Evolutionary conservation across 37 sponge, comb jelly and placozoan species (phyloP), one percentile per base, ranked within the genome.

Genomic region (Petrosia ficiformis): DNA sequence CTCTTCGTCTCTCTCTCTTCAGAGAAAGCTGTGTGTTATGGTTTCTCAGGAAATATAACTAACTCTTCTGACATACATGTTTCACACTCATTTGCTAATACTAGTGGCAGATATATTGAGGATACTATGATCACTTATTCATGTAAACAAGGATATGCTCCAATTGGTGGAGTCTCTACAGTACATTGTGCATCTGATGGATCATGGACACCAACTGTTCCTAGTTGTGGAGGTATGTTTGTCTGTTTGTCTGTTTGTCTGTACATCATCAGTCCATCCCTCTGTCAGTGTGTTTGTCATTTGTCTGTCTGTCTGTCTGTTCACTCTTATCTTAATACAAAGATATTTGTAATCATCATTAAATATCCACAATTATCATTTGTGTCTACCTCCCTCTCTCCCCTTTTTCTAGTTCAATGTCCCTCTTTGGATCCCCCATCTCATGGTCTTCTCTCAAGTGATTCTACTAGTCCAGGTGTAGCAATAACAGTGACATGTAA

Each of bases 191-290:
- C 2, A 19, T 0, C 39, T 39, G 4, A 5, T 48, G 82, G 82
- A 24, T 36, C 30, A 3, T 82, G 82, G 82, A 0, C 33, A 14
- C 82, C 75, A 22, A 28, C 39, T 30, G 36, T 37, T 26, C 82
- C 82, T 1, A 42, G 24, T 21, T 82, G 82, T 74, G 39, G 22
- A 4, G 59, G 82, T 82, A 73, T n/a, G 82, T 80, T 2, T 32
- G 32, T 58, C 3, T 10, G 37, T n/a, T n/a, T n/a, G n/a, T n/a
- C n/a, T n/a, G n/a, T n/a, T n/a, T n/a, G n/a, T n/a, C n/a, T n/a
- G n/a, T n/a, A n/a, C n/a, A n/a, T n/a, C n/a, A n/a, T n/a, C n/a
- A n/a, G n/a, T n/a, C n/a, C n/a, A n/a, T n/a, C n/a, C n/a, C n/a
- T n/a, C n/a, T n/a, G n/a, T n/a, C n/a, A n/a, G n/a, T n/a, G n/a